Base-by-base conservation (phyloP, 2,113 vertebrate species). In the Kryptolebias marmoratus region DNA sequence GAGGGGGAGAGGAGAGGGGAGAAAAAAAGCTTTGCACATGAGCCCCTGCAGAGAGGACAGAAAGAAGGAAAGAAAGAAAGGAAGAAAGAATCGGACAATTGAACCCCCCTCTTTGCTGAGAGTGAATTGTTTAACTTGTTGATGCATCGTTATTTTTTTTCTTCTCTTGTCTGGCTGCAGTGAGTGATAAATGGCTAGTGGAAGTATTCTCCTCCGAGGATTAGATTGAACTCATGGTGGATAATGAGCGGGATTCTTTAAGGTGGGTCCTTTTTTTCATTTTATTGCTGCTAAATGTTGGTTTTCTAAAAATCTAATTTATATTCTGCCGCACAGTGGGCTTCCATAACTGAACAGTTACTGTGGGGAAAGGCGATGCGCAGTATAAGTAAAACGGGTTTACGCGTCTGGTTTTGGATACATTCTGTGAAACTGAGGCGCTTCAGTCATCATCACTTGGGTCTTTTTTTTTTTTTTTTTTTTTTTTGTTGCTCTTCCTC, bases 41-140 rank as follows among this genome's bases (percentile, higher is more conserved):
- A 82, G 71, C 5, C 73, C 79, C 76, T 79, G 84, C 88, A 71
- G 83, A 85, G 68, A 65, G 67, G 56, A 27, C 64, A 56, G 73
- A 67, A 15, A 59, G 57, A 44, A 44, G 65, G 68, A 69, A 63
- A 64, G 56, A 18, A 67, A 60, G 72, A 69, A 13, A 57, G 58
- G 30, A 39, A 68, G 68, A 49, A 9, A 39, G 75, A 77, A 85
- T 42, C 3, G 78, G 81, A 85, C 69, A 54, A 56, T 76, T 50
- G 68, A 69, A 7, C 36, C 36, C 36, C 39, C 50, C 72, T 49
- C 56, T 57, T 28, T 60, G 79, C 59, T 8, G 72, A 64, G 75
- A 81, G 86, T 86, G 63, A 71, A 86, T 91, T 91, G 80, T 91
- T 88, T 87, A 91, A 92, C 91, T 92, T 92, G 91, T 92, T 92